phyloP scores from a whole-genome alignment of 1,140 invertebrate species.

The Drosophila novamexicana region DNA sequence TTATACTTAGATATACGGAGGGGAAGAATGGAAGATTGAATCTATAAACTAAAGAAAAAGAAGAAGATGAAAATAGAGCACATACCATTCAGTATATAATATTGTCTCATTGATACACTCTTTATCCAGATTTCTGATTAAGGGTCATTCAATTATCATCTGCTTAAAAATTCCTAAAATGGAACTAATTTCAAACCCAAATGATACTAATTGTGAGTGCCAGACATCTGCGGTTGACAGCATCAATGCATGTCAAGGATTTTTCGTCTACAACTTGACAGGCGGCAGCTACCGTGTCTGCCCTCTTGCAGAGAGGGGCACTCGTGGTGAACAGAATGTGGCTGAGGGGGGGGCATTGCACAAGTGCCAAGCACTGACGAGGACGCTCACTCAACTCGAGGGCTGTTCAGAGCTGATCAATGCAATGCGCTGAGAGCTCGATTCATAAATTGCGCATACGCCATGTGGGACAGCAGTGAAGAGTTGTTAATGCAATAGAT shows the following conservation, averaged over 20 bases:
- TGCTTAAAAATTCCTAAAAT: not conserved
- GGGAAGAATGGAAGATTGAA: too few relatives aligned
- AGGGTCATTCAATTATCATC: too few relatives aligned
- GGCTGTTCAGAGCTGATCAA: slow-evolving; percentile 15
- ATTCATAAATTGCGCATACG: slow-evolving; percentile 58
- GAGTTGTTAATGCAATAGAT: slow-evolving; percentile 48
- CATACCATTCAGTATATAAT: too few relatives aligned
- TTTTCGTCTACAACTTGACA: not conserved
- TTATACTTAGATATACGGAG: too few relatives aligned
- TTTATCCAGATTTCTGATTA: too few relatives aligned
- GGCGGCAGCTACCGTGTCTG: not conserved
- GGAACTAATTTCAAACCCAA: not conserved
- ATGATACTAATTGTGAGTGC: slow-evolving; percentile 19
- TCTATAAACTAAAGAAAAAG: too few relatives aligned
- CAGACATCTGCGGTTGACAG: slow-evolving; percentile 13
- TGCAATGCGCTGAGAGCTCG: not conserved
- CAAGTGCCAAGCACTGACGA: slow-evolving; percentile 11
- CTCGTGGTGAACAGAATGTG: not conserved
- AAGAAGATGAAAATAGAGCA: too few relatives aligned
- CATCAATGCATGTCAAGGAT: slow-evolving; percentile 24
- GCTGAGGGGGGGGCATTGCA: not conserved
- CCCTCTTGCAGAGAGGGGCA: not conserved
- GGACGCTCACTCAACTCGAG: slow-evolving; percentile 21
- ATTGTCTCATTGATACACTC: too few relatives aligned
- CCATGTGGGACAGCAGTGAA: slow-evolving; percentile 18